Base-by-base conservation (phyloP, 2,888 invertebrate genomes). In the Cyclophora albipunctata region DNA sequence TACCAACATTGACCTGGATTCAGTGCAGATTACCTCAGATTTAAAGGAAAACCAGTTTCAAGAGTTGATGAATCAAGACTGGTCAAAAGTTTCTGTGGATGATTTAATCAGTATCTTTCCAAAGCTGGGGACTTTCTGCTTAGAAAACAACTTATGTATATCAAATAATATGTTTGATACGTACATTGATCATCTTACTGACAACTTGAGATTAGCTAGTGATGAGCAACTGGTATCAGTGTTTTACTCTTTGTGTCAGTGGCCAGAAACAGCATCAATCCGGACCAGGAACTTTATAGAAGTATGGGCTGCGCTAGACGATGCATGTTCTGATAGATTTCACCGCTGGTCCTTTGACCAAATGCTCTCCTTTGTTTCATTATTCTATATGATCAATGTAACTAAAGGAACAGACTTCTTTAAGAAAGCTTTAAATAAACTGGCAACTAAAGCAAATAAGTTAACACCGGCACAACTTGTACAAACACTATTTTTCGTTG, bases 281-380 rank as follows among this genome's bases (percentile, higher is more conserved):
- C 80, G 86, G 48, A 83, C 90, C 3, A 87, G 90, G 52, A 92
- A 93, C 72, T 93, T 84, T 63, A 84, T 90, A 51, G 90, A 91
- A 64, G 75, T 95, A 1, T 93, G 93, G 92, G 91, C 89, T 47
- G 90, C 91, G 6, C 67, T 96, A 46, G 94, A 95, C 69, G 89
- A 91, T 59, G 90, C 91, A 49, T 94, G 94, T 63, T 70, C 89
- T 7, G 73, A 70, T 7, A 69, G 84, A 58, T 60, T 80, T 0
- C 55, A 69, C 71, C 61, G 69, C 0, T 93, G 92, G 92, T 70
- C 84, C 20, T 65, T 74, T 7, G 83, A 91, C 46, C 82, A 91
- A 61, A 64, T 90, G 52, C 78, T 95, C n/a, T 68, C 83, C 48
- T 89, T 91, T 55, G 84, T 90, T 46, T 91, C 94, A 64, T 81